phyloP scores from a whole-genome alignment of 2,888 invertebrate genomes.

The Drosophila falleni region DNA sequence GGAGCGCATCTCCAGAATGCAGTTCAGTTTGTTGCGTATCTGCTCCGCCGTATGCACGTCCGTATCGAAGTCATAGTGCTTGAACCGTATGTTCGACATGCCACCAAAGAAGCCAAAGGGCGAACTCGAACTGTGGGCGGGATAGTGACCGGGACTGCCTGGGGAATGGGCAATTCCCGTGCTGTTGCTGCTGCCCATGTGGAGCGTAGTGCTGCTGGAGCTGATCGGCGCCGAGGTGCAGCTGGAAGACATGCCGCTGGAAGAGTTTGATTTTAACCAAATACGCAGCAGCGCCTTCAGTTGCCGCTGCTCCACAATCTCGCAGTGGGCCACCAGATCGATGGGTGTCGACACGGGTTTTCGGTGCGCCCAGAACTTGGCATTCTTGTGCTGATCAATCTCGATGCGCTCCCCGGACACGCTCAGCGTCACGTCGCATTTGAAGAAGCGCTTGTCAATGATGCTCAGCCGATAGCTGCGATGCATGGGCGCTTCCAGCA shows the following conservation, averaged over 20 bases:
- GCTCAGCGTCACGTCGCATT: slow-evolving; percentile 93
- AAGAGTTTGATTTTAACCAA: slow-evolving; percentile 87
- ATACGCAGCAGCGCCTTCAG: slow-evolving; percentile 91
- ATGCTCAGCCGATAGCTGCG: slow-evolving; percentile 92
- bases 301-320: slow-evolving; percentile 91
- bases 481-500: slow-evolving; percentile 94
- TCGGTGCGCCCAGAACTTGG: slow-evolving; percentile 89
- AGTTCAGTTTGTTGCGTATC: slow-evolving; percentile 94
- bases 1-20: slow-evolving; percentile 93
- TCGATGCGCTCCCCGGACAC: slow-evolving; percentile 96
- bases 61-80: slow-evolving; percentile 95
- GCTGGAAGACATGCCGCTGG: slow-evolving; percentile 69
- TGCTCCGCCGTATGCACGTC: slow-evolving; percentile 91
- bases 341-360: slow-evolving; percentile 94
- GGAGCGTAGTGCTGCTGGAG: slow-evolving; percentile 52
- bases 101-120: slow-evolving; percentile 62
- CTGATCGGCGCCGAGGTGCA: slow-evolving; percentile 64
- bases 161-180: slow-evolving; percentile 64
- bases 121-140: slow-evolving; percentile 61
- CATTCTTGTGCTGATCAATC: slow-evolving; percentile 91
- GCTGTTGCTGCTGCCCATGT: slow-evolving; percentile 33
- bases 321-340: slow-evolving; percentile 95
- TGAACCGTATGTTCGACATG: slow-evolving; percentile 87
- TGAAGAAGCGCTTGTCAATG: slow-evolving; percentile 92
- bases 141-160: slow-evolving; percentile 82